Evolutionary conservation across 2,113 vertebrate species (phyloP).

Genomic region (Peromyscus polionotus): DNA sequence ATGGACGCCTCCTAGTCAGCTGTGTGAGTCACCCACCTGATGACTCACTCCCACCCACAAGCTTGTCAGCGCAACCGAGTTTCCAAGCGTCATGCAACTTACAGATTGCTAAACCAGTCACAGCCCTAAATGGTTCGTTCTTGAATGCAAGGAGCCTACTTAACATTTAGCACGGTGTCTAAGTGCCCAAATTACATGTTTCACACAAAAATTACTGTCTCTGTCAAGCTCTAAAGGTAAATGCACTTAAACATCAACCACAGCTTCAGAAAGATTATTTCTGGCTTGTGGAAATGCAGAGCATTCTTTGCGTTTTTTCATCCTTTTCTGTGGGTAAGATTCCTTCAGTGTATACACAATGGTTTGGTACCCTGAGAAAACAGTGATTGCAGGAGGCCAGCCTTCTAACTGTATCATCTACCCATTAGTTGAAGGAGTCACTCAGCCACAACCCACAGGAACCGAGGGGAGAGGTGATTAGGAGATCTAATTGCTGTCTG

Average conservation of each 20-base stretch:
- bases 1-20: neutral
- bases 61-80: neutral
- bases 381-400: neutral
- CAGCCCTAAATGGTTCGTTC: neutral
- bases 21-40: neutral
- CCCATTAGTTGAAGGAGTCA: neutral
- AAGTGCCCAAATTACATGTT: conserved; percentile 15
- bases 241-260: neutral
- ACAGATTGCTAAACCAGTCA: conserved; percentile 16
- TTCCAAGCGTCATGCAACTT: neutral
- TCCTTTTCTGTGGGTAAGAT: conserved; percentile 15
- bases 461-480: neutral
- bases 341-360: neutral
- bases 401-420: neutral
- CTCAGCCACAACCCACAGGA: neutral
- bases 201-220: conserved; percentile 32
- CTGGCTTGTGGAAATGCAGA: neutral
- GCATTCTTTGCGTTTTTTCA: neutral
- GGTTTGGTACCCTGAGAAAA: neutral
- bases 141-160: neutral
- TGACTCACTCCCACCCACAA: neutral
- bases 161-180: neutral
- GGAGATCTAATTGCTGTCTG: conserved; percentile 1
- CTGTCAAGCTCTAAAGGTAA: neutral
- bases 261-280: conserved; percentile 34